Base-by-base conservation (phyloP, 2,888 invertebrate species). In the Diadegma fenestrale region DNA sequence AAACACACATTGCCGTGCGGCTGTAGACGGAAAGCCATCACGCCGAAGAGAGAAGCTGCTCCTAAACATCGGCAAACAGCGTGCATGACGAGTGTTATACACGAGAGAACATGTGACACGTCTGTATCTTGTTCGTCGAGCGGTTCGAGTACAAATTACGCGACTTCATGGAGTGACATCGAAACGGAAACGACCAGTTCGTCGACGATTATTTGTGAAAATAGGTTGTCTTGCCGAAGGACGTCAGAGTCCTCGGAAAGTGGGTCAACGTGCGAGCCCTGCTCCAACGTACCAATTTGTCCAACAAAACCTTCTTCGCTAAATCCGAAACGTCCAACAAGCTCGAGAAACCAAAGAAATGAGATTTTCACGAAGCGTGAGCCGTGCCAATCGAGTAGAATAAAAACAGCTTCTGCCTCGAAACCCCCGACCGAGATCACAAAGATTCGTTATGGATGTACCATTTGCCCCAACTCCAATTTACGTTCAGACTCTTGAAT, bases 361-460 rank as follows among this genome's bases (percentile, higher is more conserved):
- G 89, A 90, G 54, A 80, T 87, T 22, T 91, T 90, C 73, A 88
- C 86, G 0, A 87, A 54, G 58, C 84, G 76, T 37, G 84, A 89
- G 7, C 87, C 88, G 41, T 73, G 75, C 64, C 87, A 81, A 48
- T 80, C 89, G 86, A 88, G 86, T 54, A 87, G 80, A 75, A 87
- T 90, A 87, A 82, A 82, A 26, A 64, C 80, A 30, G 76, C 77
- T 17, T 41, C 73, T 0, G 91, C 89, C 1, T 30, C 86, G 3
- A 77, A 64, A 22, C 89, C 87, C 7, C 89, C 88, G 76, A 63
- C 77, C 54, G 73, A 88, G 69, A 90, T 91, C 51, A 88, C 85
- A 64, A 87, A 72, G 22, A 68, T 91, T 45, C 85, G 68, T 90
- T 63, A 80, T 78, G 26, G 83, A 80, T 19, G 22, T 51, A 76